Conservation (phyloP, 2,888 invertebrate species). For the Carcina quercana region DNA sequence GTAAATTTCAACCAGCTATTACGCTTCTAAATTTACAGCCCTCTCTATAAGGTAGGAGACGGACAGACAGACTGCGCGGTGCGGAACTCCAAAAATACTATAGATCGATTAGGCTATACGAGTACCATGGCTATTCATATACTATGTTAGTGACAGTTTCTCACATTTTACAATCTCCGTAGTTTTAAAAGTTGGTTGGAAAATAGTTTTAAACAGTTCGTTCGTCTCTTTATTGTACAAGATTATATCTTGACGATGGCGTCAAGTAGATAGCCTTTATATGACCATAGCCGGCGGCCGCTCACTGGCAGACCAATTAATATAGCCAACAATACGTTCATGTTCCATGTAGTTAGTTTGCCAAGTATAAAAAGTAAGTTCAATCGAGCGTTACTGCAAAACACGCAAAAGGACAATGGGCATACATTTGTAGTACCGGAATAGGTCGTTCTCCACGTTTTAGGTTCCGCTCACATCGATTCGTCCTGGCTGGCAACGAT, state of each 20-base stretch:
- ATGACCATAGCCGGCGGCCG: constrained; percentile 11
- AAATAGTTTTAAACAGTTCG: constrained; percentile 5
- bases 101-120: too few relatives aligned
- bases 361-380: constrained; percentile 16
- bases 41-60: too few relatives aligned
- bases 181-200: too few relatives aligned
- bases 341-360: constrained; percentile 11
- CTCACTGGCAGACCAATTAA: constrained; percentile 20
- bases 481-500: constrained; percentile 15
- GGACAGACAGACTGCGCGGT: too few relatives aligned
- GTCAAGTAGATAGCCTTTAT: constrained; percentile 7
- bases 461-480: constrained; percentile 18
- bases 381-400: constrained; percentile 18
- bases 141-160: too few relatives aligned
- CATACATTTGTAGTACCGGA: constrained; percentile 25
- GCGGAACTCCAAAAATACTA: too few relatives aligned
- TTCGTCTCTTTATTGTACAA: constrained; percentile 4
- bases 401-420: constrained; percentile 14
- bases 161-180: too few relatives aligned
- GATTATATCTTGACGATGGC: constrained; percentile 8
- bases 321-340: constrained; percentile 17
- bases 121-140: too few relatives aligned
- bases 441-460: constrained; percentile 7
- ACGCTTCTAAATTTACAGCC: too few relatives aligned
- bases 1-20: too few relatives aligned